Evolutionary conservation across 2,797 vertebrate genomes (phyloP).

Genomic region (Amazona finschi): DNA sequence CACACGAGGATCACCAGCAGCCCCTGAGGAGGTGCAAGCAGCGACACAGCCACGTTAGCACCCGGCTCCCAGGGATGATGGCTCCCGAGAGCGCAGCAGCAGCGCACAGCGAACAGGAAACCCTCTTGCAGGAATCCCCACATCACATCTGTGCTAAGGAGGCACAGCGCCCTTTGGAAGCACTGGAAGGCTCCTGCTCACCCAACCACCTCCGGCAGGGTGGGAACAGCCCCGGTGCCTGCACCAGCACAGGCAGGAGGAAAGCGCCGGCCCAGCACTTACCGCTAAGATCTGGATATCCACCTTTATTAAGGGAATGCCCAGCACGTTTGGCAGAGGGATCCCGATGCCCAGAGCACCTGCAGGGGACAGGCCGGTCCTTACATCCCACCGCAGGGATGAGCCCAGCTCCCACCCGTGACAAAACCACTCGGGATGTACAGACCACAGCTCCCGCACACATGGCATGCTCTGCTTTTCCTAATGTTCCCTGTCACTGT

Average conservation of each 20-base stretch:
- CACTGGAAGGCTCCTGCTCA: accelerated
- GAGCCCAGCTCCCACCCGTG: accelerated
- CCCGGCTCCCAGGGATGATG: accelerated
- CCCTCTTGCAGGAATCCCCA: background rate
- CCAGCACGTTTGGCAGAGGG: background rate
- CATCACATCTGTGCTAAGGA: accelerated
- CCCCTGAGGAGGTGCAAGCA: background rate
- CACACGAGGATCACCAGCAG: background rate
- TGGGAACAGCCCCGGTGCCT: accelerated
- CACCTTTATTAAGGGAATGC: background rate
- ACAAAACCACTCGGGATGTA: background rate
- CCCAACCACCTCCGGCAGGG: background rate
- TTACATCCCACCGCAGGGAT: accelerated
- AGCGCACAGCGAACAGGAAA: background rate
- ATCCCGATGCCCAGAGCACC: background rate
- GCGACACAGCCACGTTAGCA: accelerated
- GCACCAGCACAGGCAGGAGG: background rate
- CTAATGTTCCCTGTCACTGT: accelerated
- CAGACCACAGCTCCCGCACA: accelerated
- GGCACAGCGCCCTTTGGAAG: background rate
- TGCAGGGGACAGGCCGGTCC: background rate
- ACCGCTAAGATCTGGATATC: background rate
- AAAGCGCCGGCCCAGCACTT: background rate
- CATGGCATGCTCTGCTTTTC: background rate
- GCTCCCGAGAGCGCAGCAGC: background rate